Percentiles rank a stretch among this genome's conserved stretches.
Evolutionary conservation across 1,140 invertebrate genomes (phyloP).

Genomic region (Apolygus lucorum): DNA sequence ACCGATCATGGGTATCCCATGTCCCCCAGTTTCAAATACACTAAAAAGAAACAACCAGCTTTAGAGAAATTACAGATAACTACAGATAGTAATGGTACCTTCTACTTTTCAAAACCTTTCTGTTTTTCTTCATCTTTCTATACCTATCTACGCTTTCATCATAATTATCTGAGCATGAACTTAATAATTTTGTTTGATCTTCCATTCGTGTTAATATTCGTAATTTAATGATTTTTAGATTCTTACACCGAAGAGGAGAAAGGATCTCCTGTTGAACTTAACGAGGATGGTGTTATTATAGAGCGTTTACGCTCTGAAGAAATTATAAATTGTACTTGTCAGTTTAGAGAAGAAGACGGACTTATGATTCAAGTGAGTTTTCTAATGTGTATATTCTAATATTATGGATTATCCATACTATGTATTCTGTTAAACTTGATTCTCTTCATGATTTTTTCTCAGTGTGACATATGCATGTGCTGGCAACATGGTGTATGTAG

Average conservation of each 20-base stretch:
- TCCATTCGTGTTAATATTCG: too few species aligned
- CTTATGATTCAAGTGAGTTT: slow-evolving; percentile 64
- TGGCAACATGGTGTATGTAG: slow-evolving; percentile 91
- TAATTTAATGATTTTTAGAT: slow-evolving; percentile 19
- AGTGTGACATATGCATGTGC: slow-evolving; percentile 87
- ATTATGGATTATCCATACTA: not conserved
- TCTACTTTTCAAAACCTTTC: not conserved
- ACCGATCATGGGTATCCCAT: slow-evolving; percentile 18
- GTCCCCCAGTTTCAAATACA: slow-evolving; percentile 11
- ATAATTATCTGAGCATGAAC: not conserved
- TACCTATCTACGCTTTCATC: not conserved
- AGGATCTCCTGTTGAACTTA: slow-evolving; percentile 19
- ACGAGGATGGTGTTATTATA: slow-evolving; percentile 25
- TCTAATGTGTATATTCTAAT: not conserved
- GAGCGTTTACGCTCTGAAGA: slow-evolving; percentile 47
- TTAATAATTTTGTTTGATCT: too few species aligned
- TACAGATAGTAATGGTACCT: slow-evolving; percentile 30
- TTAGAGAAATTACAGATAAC: slow-evolving; percentile 30
- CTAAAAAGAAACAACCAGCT: slow-evolving; percentile 24
- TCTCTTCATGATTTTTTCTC: slow-evolving; percentile 33
- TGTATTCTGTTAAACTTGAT: not conserved
- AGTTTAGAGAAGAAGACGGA: slow-evolving; percentile 77
- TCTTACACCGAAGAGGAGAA: slow-evolving; percentile 23
- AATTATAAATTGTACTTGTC: slow-evolving; percentile 81
- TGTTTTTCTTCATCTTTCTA: not conserved